Evolutionary conservation across 2,797 vertebrate genomes (phyloP), one percentile per base, ranked within the genome.

Genomic region (Synanceia verrucosa): DNA sequence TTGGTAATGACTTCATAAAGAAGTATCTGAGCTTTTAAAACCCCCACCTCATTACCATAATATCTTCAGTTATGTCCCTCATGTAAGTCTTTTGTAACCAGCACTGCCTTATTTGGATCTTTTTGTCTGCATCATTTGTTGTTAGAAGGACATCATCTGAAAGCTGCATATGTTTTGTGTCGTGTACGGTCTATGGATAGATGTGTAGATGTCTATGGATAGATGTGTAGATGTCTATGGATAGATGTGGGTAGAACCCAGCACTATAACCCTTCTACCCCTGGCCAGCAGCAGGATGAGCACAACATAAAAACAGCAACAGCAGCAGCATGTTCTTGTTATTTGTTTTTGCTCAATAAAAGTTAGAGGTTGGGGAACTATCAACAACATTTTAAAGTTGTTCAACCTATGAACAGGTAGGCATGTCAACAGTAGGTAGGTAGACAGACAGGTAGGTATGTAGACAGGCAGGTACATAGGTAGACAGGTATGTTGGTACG

Each of bases 141-240:
- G 52, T 33, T 36, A 31, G 46, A 55, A 56, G 33, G 4, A 53
- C 55, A 78, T 61, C 8, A 70, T 79, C 62, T 79, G 64, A 79
- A 69, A 29, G 51, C 59, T 44, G 29, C 24, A n/a, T 76, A 58
- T 51, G 78, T 47, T 78, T 75, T 23, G 57, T 67, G 43, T 55
- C 44, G n/a, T 70, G 18, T 23, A 44, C 9, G 41, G 39, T 5
- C 23, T 29, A 3, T 23, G 29, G 2, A 43, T 14, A 6, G 18
- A 67, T 57, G n/a, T 70, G 18, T 23, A 44, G 12, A 46, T 61
- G 39, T 5, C 23, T 29, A 3, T 23, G 29, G 2, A 43, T 14
- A 6, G 18, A 67, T 57, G n/a, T n/a, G n/a, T 29, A 50, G 24
- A 62, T 8, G 39, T 14, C 5, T 16, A 14, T 21, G n/a, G n/a